These are phyloP conservation scores for Germaria angustata DNA, from an alignment of 2,888 invertebrate species.

Conservation along the genomic window DNA sequence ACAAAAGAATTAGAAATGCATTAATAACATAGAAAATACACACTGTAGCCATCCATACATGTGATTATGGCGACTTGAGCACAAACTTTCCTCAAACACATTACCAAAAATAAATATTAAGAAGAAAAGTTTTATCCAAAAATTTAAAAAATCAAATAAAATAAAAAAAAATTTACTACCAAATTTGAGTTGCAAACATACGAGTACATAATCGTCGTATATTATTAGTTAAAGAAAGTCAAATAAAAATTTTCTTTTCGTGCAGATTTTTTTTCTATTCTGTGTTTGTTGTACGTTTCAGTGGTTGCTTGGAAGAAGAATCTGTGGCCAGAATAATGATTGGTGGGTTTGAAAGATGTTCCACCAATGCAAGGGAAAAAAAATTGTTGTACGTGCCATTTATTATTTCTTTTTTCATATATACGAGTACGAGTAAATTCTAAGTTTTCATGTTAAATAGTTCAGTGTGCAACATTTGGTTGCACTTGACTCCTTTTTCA, in stretches of 20 bases:
- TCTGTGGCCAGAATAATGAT: conserved; percentile 36
- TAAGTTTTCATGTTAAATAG: conserved; percentile 30
- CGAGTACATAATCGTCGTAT: too few species aligned
- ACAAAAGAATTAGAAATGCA: conserved; percentile 65
- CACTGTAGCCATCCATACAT: neutral
- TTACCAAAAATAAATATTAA: conserved; percentile 39
- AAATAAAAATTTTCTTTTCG: conserved; percentile 24
- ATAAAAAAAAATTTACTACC: neutral
- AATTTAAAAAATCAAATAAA: conserved; percentile 2
- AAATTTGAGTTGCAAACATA: conserved; percentile 14
- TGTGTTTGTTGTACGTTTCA: neutral
- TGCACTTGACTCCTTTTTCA: conserved; percentile 53
- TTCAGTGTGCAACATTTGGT: conserved; percentile 5
- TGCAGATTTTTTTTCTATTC: neutral
- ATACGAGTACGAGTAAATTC: conserved; percentile 10
- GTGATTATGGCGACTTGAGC: neutral
- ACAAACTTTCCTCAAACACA: conserved; percentile 33
- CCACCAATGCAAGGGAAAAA: neutral
- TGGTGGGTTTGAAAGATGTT: neutral
- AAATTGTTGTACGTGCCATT: conserved; percentile 47
- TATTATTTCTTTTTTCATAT: conserved; percentile 17
- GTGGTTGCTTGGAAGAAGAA: conserved; percentile 27
- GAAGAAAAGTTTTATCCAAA: neutral
- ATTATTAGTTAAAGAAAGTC: conserved; percentile 36
- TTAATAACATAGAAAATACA: conserved; percentile 20